A percentile compares a stretch with the other conserved stretches of the same genome.
Evolutionary conservation across 2,888 invertebrate genomes (phyloP).

Genomic region (Dynastes grantii): DNA sequence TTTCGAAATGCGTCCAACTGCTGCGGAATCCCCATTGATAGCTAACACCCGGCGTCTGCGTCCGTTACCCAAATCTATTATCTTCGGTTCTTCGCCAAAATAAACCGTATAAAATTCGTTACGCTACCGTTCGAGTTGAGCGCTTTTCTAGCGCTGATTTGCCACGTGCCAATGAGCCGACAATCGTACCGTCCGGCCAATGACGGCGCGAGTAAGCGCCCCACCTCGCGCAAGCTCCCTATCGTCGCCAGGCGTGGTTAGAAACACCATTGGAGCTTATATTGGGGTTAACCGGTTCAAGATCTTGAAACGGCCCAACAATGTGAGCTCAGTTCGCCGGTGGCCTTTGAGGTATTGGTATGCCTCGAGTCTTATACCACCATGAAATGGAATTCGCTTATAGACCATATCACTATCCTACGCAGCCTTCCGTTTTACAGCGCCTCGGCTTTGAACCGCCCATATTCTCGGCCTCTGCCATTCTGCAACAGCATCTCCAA

Average conservation of each 20-base stretch:
- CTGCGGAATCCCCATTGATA: conserved; percentile 50
- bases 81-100: conserved; percentile 37
- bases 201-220: conserved; percentile 58
- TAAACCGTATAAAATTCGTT: conserved; percentile 49
- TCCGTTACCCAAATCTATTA: conserved; percentile 44
- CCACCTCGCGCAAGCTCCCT: conserved; percentile 66
- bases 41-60: conserved; percentile 31
- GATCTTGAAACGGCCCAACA: conserved; percentile 44
- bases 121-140: conserved; percentile 48
- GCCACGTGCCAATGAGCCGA: conserved; percentile 61
- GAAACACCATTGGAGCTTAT: conserved; percentile 62
- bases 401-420: conserved; percentile 58
- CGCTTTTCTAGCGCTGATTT: conserved; percentile 62
- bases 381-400: conserved; percentile 63
- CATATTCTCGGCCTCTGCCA: conserved; percentile 62
- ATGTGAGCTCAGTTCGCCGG: conserved; percentile 54
- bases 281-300: conserved; percentile 48
- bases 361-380: conserved; percentile 68
- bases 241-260: conserved; percentile 63
- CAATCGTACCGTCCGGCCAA: conserved; percentile 56
- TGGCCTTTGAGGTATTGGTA: conserved; percentile 62
- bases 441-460: conserved; percentile 66
- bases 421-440: conserved; percentile 64
- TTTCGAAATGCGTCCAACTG: conserved; percentile 49
- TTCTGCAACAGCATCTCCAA: conserved; percentile 70